Conservation (phyloP, 2,888 invertebrate species). For the Hirtodrosophila duncani region DNA sequence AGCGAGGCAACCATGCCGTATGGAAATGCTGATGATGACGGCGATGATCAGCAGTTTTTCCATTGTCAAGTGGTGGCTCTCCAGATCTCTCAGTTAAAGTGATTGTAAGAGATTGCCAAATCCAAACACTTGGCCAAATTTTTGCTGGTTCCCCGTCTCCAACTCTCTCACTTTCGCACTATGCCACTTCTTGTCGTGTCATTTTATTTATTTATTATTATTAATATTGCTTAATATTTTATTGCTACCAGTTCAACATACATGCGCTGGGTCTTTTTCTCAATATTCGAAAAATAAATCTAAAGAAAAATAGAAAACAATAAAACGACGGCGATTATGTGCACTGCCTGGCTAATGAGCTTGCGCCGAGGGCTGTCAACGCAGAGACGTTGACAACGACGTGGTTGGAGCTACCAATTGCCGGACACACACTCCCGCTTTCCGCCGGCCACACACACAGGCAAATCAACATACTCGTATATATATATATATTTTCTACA, state of each 20-base stretch:
- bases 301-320: slow-evolving; percentile 32
- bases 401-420: slow-evolving; percentile 33
- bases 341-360: slow-evolving; percentile 74
- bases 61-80: slow-evolving; percentile 50
- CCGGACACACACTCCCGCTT: slow-evolving; percentile 33
- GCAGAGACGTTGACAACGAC: no score
- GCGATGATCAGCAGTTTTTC: slow-evolving; percentile 60
- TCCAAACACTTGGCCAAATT: slow-evolving; percentile 23
- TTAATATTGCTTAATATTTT: slow-evolving; percentile 50
- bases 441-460: slow-evolving; percentile 12
- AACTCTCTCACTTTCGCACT: slow-evolving; percentile 9
- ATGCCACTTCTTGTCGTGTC: slow-evolving; percentile 9
- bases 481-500: no score
- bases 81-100: slow-evolving; percentile 26
- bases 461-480: slow-evolving; percentile 23
- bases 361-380: no score
- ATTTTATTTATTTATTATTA: slow-evolving; percentile 41
- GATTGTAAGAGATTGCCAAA: slow-evolving; percentile 24
- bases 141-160: not conserved
- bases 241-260: slow-evolving; percentile 38
- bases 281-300: slow-evolving; percentile 55
- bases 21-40: slow-evolving; percentile 29
- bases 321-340: slow-evolving; percentile 56
- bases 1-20: slow-evolving; percentile 4
- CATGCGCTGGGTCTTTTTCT: slow-evolving; percentile 17